Conservation (phyloP, 2,113 vertebrate species). For the Corythornis vintsioides region DNA sequence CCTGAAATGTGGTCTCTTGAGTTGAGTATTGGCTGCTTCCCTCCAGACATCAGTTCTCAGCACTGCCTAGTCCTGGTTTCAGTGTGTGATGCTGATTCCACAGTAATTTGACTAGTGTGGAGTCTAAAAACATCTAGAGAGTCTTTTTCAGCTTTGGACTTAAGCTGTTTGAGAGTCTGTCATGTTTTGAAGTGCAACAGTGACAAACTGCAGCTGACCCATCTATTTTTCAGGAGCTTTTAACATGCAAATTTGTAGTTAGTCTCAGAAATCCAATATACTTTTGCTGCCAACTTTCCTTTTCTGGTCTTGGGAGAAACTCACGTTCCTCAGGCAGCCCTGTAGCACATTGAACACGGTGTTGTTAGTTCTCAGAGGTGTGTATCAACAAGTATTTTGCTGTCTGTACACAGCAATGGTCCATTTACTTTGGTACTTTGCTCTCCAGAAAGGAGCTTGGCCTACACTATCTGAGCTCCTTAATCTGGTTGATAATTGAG, state of each 20-base stretch:
- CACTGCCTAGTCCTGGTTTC: background rate
- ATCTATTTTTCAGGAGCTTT: background rate
- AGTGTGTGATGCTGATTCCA: background rate
- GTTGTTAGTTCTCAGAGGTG: background rate
- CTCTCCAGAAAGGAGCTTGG: background rate
- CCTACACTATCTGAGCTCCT: background rate
- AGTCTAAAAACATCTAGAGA: background rate
- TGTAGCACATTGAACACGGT: background rate
- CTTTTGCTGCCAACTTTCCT: background rate
- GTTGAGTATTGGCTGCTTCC: background rate
- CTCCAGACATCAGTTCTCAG: background rate
- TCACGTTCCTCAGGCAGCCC: background rate
- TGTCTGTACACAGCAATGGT: background rate
- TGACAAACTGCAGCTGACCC: background rate
- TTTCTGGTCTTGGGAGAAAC: background rate
- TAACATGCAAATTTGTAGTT: background rate
- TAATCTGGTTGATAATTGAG: background rate
- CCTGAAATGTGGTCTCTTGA: background rate
- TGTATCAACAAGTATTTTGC: background rate
- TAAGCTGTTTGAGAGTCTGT: background rate
- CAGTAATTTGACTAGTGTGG: background rate
- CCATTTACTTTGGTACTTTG: background rate
- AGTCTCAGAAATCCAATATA: background rate
- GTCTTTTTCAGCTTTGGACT: background rate
- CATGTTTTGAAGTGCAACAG: background rate